phyloP scores from a whole-genome alignment of 1,140 invertebrate species.

The Maniola jurtina region DNA sequence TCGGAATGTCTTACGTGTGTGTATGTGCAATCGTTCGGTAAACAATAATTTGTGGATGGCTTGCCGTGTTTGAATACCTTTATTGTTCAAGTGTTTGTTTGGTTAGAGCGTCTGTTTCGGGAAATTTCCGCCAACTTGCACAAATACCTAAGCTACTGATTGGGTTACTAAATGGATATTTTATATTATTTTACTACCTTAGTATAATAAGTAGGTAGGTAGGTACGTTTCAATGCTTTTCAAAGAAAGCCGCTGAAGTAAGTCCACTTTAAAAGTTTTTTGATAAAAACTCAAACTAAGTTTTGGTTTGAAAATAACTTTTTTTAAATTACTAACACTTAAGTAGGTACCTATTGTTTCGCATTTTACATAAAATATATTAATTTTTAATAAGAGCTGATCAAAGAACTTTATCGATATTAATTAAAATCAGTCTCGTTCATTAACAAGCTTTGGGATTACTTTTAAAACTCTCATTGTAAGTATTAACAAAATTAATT shows the following conservation, averaged over 20 bases:
- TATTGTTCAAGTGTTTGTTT: slow-evolving; percentile 58
- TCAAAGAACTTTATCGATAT: slow-evolving; percentile 26
- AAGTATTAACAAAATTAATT: slow-evolving; percentile 40
- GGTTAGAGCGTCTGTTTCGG: slow-evolving; percentile 42
- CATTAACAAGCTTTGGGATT: slow-evolving; percentile 37
- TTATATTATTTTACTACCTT: neutral
- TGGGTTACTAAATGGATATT: neutral
- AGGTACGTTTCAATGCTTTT: too few species aligned
- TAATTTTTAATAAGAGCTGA: slow-evolving; percentile 19
- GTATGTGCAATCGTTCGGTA: slow-evolving; percentile 42
- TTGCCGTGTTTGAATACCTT: slow-evolving; percentile 58
- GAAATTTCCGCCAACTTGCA: slow-evolving; percentile 35
- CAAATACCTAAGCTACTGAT: slow-evolving; percentile 14
- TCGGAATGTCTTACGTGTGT: slow-evolving; percentile 19
- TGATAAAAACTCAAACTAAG: too few species aligned
- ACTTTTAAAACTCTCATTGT: slow-evolving; percentile 34
- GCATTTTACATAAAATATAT: too few species aligned
- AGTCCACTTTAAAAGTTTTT: too few species aligned
- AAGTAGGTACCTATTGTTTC: too few species aligned
- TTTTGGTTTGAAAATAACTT: too few species aligned
- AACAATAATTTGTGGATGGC: slow-evolving; percentile 67
- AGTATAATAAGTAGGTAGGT: too few species aligned
- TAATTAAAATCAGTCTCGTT: slow-evolving; percentile 37
- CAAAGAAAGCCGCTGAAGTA: too few species aligned
- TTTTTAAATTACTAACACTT: too few species aligned